phyloP scores from a whole-genome alignment of 2,113 vertebrate species.

The Galbula dea region DNA sequence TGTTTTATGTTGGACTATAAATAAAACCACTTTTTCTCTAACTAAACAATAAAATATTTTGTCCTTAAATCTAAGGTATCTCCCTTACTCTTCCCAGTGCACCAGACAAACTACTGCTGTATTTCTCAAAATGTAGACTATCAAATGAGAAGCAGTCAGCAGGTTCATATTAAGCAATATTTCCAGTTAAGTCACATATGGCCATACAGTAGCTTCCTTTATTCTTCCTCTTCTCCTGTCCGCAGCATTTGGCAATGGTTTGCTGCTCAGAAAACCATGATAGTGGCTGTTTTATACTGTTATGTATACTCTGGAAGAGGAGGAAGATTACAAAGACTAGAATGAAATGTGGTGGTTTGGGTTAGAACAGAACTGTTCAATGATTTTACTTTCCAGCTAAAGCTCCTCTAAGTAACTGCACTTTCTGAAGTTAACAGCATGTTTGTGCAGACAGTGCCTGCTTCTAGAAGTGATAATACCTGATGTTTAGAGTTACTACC shows the following conservation, averaged over 20 bases:
- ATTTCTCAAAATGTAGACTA: neutral
- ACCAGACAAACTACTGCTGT: neutral
- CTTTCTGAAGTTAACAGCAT: too few species aligned
- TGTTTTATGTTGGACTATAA: neutral
- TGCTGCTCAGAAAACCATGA: neutral
- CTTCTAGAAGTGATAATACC: too few species aligned
- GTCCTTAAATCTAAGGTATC: neutral
- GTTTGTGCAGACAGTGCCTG: too few species aligned
- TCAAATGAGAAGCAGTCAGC: neutral
- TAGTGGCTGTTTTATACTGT: fast-evolving
- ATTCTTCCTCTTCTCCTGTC: neutral
- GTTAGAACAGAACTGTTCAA: too few species aligned
- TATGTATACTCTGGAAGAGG: neutral
- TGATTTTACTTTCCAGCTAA: too few species aligned
- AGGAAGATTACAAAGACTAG: neutral
- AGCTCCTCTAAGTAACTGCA: too few species aligned
- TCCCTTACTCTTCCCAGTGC: neutral
- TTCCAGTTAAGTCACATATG: neutral
- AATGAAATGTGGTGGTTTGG: neutral
- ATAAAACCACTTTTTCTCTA: neutral
- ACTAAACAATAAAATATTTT: neutral
- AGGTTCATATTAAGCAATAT: neutral
- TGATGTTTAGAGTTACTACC: too few species aligned
- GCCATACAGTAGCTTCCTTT: neutral
- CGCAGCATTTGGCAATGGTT: neutral